Evolutionary conservation across 2,888 invertebrate species (phyloP).

Genomic region (Drosophila paracracens): DNA sequence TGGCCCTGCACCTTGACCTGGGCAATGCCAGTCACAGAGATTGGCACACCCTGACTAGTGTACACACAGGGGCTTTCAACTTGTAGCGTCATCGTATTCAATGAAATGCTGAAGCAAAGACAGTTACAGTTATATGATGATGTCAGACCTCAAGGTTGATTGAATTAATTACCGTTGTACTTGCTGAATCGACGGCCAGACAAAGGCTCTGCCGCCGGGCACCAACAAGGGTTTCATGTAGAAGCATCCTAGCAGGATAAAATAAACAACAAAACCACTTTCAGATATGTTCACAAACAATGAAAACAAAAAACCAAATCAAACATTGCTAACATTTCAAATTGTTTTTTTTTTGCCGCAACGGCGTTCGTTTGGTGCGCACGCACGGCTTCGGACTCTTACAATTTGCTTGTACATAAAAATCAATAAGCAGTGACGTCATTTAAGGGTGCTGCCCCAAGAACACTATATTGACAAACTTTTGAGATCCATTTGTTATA

Average conservation of each 20-base stretch:
- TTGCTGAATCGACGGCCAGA: conserved; percentile 96
- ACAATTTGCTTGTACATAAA: conserved; percentile 62
- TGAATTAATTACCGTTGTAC: conserved; percentile 89
- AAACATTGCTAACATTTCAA: background rate
- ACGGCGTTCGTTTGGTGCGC: conserved; percentile 61
- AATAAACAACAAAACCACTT: background rate
- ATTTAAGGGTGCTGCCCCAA: conserved; percentile 53
- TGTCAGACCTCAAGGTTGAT: conserved; percentile 33
- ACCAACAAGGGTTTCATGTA: conserved; percentile 96
- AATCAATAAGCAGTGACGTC: conserved; percentile 81
- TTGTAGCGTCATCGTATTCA: conserved; percentile 98
- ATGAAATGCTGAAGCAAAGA: conserved; percentile 89
- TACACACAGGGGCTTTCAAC: conserved; percentile 98
- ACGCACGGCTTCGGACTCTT: conserved; percentile 55
- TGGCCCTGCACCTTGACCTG: conserved; percentile 94
- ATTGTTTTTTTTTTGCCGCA: conserved; percentile 19
- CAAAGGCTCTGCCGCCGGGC: conserved; percentile 98
- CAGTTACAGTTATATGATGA: conserved; percentile 11
- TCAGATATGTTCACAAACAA: conserved; percentile 40
- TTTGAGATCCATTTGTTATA: background rate
- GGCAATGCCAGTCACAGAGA: conserved; percentile 98
- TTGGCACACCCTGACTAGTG: conserved; percentile 98
- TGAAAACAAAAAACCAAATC: conserved; percentile 20
- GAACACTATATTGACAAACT: conserved; percentile 23
- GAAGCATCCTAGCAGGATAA: conserved; percentile 92